These are phyloP conservation scores for Tipula unca DNA, from an alignment of 2,888 invertebrate genomes.

Conservation along the genomic window DNA sequence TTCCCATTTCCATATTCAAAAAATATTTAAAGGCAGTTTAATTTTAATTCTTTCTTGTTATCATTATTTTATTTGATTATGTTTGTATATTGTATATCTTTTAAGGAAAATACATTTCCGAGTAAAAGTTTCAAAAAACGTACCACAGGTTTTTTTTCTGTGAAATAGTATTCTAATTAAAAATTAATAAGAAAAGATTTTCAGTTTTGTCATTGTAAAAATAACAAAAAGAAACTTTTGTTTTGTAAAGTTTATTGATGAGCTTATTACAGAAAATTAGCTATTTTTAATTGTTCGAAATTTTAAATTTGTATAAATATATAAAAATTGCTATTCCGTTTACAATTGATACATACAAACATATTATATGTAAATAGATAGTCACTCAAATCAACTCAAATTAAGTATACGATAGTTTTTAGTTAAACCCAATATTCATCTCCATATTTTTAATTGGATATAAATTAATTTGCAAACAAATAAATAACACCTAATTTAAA, in stretches of 20 bases:
- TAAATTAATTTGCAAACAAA: not conserved
- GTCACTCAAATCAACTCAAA: too few species aligned
- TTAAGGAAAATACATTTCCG: not conserved
- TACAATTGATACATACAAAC: too few species aligned
- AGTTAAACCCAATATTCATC: too few species aligned
- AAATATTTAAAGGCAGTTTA: not conserved
- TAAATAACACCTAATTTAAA: not conserved
- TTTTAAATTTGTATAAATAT: too few species aligned
- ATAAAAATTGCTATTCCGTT: too few species aligned
- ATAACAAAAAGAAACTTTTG: too few species aligned
- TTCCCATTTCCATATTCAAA: not conserved
- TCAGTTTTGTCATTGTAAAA: not conserved
- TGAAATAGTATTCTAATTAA: not conserved
- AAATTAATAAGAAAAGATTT: not conserved
- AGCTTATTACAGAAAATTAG: too few species aligned
- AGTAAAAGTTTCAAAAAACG: not conserved
- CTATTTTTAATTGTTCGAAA: too few species aligned
- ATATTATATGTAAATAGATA: too few species aligned
- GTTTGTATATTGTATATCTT: not conserved
- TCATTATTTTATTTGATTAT: not conserved
- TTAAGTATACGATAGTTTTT: too few species aligned
- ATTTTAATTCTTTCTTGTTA: not conserved
- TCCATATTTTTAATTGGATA: not conserved
- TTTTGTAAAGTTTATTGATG: too few species aligned
- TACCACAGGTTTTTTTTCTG: not conserved